Base-by-base conservation (phyloP, 2,113 vertebrate genomes). In the Sinosuthora webbiana region DNA sequence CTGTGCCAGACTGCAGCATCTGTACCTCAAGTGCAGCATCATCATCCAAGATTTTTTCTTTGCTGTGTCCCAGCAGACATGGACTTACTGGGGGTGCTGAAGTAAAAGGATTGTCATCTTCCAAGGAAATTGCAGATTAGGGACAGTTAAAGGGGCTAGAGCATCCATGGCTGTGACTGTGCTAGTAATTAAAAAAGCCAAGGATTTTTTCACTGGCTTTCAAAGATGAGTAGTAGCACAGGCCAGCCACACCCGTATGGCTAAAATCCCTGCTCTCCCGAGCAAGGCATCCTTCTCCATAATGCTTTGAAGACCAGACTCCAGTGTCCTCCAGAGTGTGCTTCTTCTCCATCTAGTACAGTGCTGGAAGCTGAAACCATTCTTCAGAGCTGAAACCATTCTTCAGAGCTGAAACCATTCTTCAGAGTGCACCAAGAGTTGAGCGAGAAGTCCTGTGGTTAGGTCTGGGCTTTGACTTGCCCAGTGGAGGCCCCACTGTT, bases 401-500 rank as follows among this genome's bases (percentile, higher is more conserved):
- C 44, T 37, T 62, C 39, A 41, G 39, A 41, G 39, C 39, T 41
- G 39, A 41, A 57, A 39, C 24, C 0, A 0, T 50, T 73, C 44
- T 21, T 56, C 25, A 9, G 4, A 33, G 21, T n/a, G 50, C n/a
- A 15, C 31, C 60, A 13, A 0, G 14, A 39, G 11, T 9, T 2
- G 5, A 28, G n/a, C 11, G 63, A 33, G 12, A 30, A 47, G 62
- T n/a, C 23, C 20, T 39, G 56, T 50, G 12, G 6, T 15, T 44
- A 16, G 14, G 7, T n/a, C 23, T 63, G 50, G 41, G 15, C 13
- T 83, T 33, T 55, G 59, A 3, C 45, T 24, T 86, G 9, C 44
- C 18, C 23, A 2, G 27, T 8, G 0, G 2, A 35, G 59, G 22
- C 35, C 30, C 13, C 30, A 1, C 35, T 62, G 11, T 6, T 41